Base-by-base conservation (phyloP, 2,113 vertebrate species). In the Thamnophis sirtalis region DNA sequence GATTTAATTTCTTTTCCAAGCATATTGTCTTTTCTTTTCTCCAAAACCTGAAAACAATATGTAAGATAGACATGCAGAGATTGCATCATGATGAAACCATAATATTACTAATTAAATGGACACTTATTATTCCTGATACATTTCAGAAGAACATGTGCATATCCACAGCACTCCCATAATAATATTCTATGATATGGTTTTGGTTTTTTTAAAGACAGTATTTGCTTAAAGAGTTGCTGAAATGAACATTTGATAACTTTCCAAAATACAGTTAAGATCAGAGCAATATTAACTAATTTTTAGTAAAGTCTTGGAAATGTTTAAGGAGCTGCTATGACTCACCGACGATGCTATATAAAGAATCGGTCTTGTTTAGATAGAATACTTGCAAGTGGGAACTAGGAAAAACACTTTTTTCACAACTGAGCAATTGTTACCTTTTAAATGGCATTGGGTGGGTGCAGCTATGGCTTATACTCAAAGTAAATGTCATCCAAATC, bases 391-490 rank as follows among this genome's bases (percentile, higher is more conserved):
- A 90, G 55, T 90, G 63, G 85, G 54, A 90, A 93, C 88, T 90
- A 93, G 56, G 90, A 84, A 88, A 93, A 87, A 93, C 26, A 73
- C 60, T 68, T 92, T 92, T 92, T 85, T 60, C 91, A 92, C 60
- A 90, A 91, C 68, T 84, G 54, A 92, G 91, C 89, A 90, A 93
- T 90, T 92, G 86, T 93, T 93, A 90, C 48, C 85, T 93, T 93
- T 92, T 54, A 93, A 92, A 92, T 93, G 89, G 56, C 89, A 93
- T 84, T 93, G 63, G 84, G 63, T 92, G 86, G 63, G 89, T 92
- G 63, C 48, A 90, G 43, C 63, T 88, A 91, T 91, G 21, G 87
- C 86, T 63, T 88, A 93, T 88, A 54, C 68, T 87, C 89, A 92
- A 85, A 84, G 53, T 88, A 93, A 92, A 90, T 92, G 90, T 93